A percentile compares a stretch with the other conserved stretches of the same genome.
Evolutionary conservation across 2,888 invertebrate species (phyloP).

Genomic region (Trachelus iudaicus): DNA sequence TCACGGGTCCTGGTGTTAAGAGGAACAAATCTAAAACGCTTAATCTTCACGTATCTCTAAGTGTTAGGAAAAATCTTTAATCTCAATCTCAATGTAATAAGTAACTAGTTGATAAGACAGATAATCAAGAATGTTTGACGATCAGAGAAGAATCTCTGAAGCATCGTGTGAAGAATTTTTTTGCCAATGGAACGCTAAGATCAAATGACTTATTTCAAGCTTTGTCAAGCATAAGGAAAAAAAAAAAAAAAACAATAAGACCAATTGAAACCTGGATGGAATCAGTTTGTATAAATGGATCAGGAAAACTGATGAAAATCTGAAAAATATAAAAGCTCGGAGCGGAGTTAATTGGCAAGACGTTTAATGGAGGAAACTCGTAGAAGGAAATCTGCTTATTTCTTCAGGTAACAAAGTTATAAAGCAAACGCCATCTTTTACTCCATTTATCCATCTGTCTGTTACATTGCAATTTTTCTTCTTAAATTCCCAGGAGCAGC

Average conservation of each 20-base stretch:
- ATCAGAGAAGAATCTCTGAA: neutral
- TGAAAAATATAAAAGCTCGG: neutral
- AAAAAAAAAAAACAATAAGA: neutral
- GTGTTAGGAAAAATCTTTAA: neutral
- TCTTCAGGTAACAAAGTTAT: slow-evolving; percentile 1
- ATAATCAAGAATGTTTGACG: neutral
- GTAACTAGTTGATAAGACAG: neutral
- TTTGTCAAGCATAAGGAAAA: neutral
- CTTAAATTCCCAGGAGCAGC: neutral
- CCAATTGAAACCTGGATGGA: neutral
- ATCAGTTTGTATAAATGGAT: neutral
- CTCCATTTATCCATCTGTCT: neutral
- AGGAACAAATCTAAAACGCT: neutral
- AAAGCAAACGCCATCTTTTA: neutral
- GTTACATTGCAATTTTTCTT: neutral
- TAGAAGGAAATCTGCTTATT: slow-evolving; percentile 5
- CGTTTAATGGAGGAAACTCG: neutral
- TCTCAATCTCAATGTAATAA: slow-evolving; percentile 6
- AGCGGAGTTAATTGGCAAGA: neutral
- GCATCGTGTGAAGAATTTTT: neutral
- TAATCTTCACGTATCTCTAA: slow-evolving; percentile 1
- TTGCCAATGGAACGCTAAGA: no score
- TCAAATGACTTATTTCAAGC: neutral
- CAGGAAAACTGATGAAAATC: neutral
- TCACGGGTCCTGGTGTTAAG: neutral